Base-by-base conservation (phyloP, 2,113 vertebrate species). In the Psittacus erithacus region DNA sequence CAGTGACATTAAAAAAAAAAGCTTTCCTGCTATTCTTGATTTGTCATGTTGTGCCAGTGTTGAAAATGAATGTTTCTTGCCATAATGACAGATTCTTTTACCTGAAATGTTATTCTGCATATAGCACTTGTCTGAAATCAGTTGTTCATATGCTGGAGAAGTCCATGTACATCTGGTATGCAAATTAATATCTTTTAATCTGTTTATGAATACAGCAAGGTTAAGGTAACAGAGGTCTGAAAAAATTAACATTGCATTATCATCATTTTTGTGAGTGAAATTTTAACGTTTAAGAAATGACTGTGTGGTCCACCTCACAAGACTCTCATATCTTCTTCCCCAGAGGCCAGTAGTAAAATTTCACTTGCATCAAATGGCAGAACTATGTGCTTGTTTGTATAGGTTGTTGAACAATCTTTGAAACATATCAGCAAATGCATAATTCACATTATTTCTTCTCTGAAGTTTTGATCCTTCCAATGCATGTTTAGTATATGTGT, bases 181-280 rank as follows among this genome's bases (percentile, higher is more conserved):
- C 92, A 96, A 93, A 95, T 95, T 78, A 86, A 60, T 96, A 86
- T 97, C 92, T 93, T 96, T 93, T 92, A 95, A 95, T 95, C 88
- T 92, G 76, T 90, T 92, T 95, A 88, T 95, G 86, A 93, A 68
- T 95, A 84, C 62, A 94, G 87, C 90, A 90, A 94, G 88, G 64
- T 86, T 83, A 92, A 92, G 68, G 82, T 95, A 95, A 52, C 57
- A 81, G 88, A 90, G 95, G 90, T 93, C 86, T 96, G 94, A 94
- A 96, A 96, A 95, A 92, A 96, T 91, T 95, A 96, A 84, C 88
- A 95, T 92, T 90, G 39, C 82, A 92, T 96, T 96, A 90, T 92
- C 88, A 89, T 79, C 1, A 59, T 35, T 59, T 59, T 35, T 55
- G 17, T 46, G 50, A 60, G 65, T 49, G 50, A 71, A 84, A 64